Evolutionary conservation across 1,140 invertebrate species (phyloP), one percentile per base, ranked within the genome.

Genomic region (Mamestra configurata): DNA sequence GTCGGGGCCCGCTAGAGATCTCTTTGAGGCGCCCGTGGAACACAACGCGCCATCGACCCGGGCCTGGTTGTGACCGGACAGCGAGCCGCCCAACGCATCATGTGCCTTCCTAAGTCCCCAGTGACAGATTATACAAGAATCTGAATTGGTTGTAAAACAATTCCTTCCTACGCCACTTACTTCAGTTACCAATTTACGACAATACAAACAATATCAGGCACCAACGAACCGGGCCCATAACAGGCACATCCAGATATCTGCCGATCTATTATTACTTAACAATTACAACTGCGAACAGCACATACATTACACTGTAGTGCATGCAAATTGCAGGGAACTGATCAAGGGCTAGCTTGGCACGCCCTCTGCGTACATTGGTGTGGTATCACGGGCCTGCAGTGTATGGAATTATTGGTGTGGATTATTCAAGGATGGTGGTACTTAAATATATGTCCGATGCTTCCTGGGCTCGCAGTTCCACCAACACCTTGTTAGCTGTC

Each of bases 301-400:
- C 66, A 46, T 70, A 49, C 20, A 68, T 49, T 70, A 46, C 37
- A 49, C 22, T 46, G 40, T 46, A 18, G 20, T 46, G 22, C 66
- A 24, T 70, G 66, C 66, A 49, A 70, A 70, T 70, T 70, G 66
- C 24, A 49, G 66, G 40, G 64, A 11, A 49, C 40, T 11, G 31
- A 70, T 46, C 1, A 24, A 43, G 66, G 66, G 40, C 20, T 18
- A 8, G 40, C 40, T 24, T 5, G 66, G 5, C 15, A 46, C 64
- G 64, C 66, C 61, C 18, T 8, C 18, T 40, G 31, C 31, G n/a
- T 61, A 37, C 1, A 35, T 24, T 22, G 31, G 11, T 22, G 18
- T 13, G n/a, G n/a, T 40, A 13, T 40, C 35, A 5, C 0, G 31
- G 53, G 20, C 11, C 10, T 3, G 8, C 5, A 55, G 51, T 55